Evolutionary conservation across 2,113 vertebrate species (phyloP), one percentile per base, ranked within the genome.

Genomic region (Hippotragus niger): DNA sequence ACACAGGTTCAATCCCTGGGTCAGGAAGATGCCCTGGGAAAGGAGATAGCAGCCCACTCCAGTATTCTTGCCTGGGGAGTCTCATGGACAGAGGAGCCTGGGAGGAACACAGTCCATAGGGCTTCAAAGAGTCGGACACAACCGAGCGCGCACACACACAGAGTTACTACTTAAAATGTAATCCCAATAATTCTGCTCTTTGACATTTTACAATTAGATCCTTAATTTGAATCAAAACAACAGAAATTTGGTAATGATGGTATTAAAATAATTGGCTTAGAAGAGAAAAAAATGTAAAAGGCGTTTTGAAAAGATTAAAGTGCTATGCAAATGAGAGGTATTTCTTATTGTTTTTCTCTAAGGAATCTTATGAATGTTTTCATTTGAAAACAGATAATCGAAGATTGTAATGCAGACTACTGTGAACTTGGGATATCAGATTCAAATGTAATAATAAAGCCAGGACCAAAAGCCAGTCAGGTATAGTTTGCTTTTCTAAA

Each of bases 371-470:
- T 58, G 60, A 76, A 85, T 92, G n/a, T 97, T 98, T 96, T 97
- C 55, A 78, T 97, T 96, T 98, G 90, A 55, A 90, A 87, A 88
- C 91, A 98, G 98, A 92, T 98, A 82, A 76, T 98, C 29, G 97
- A 98, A 90, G 96, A 98, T 45, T 52, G 43, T 55, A 90, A 85
- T 31, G 11, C 17, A 58, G 76, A 94, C 43, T 21, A 5, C 29
- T 52, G 82, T 16, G 57, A 71, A 57, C 16, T 76, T 87, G 83
- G 78, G 19, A 58, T 23, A 45, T 76, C 94, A 2, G 7, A 64
- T 21, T 97, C 89, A 57, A 95, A 55, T 0, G 0, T 96, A 1
- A 12, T 98, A 45, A 94, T 98, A n/a, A 99, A 97, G 82, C 98
- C 97, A 0, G 98, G 98, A 78, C 93, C 83, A 0, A 87, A 89